Evolutionary conservation across 2,797 vertebrate genomes (phyloP).

Genomic region (Rallus crepitans): DNA sequence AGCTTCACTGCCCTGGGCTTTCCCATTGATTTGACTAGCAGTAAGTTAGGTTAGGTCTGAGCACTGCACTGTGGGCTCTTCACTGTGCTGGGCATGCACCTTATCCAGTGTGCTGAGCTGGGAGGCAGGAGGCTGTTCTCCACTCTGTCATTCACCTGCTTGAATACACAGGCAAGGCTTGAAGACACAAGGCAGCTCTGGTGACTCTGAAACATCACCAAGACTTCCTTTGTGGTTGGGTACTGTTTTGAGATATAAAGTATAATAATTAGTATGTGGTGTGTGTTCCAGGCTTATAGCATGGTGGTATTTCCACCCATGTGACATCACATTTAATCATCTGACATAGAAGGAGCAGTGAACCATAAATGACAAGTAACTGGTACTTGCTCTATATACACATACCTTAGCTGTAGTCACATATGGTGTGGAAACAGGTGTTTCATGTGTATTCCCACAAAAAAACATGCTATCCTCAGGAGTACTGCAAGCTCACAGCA

Average conservation of each 20-base stretch:
- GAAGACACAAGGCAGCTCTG: not conserved
- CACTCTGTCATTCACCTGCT: not conserved
- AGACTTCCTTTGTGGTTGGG: not conserved
- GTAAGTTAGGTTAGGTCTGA: not conserved
- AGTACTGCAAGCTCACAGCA: not conserved
- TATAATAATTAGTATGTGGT: accelerated
- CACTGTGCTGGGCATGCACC: not conserved
- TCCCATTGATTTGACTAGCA: not conserved
- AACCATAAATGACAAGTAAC: not conserved
- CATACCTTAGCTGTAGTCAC: not conserved
- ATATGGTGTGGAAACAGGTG: not conserved
- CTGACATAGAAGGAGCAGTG: not conserved
- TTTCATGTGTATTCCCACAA: not conserved
- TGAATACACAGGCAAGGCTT: not conserved
- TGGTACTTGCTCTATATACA: not conserved
- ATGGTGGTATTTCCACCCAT: not conserved
- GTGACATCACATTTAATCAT: not conserved
- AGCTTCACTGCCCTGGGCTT: not conserved
- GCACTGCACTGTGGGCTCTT: not conserved
- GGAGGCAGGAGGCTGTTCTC: not conserved
- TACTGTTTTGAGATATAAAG: not conserved
- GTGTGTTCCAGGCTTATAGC: not conserved
- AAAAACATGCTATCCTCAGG: not conserved
- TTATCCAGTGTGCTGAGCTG: not conserved
- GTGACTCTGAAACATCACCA: not conserved